Evolutionary conservation across 2,888 invertebrate species (phyloP), one percentile per base, ranked within the genome.

Genomic region (Nomada fucata): DNA sequence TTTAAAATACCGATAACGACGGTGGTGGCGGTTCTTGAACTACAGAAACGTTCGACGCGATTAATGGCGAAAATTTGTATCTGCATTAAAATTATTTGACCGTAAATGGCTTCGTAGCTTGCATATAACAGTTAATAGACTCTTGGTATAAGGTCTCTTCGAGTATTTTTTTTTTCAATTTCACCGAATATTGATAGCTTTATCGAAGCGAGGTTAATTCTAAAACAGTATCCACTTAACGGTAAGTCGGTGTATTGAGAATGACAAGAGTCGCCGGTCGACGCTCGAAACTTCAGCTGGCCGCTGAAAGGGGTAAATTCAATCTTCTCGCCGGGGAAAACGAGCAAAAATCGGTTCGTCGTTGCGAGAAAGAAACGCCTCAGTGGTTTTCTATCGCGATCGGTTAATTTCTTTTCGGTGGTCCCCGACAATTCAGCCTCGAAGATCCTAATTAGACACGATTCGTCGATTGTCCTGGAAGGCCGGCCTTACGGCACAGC

Each of bases 361-460:
- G 42, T 42, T 23, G 18, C 23, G 50, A 18, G 5, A 50, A 42
- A 60, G 18, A 23, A 53, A 52, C 61, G 52, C 60, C 29, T 23
- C 42, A 20, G 36, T 47, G 18, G 63, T 70, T 64, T 69, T 44
- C 18, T 55, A 57, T 57, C 44, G 47, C 57, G 47, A 47, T 65
- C 47, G 73, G 57, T 65, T 47, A 65, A 65, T 65, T 73, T 57
- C 55, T 29, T 59, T 47, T 15, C 44, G n/a, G 23, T 23, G 20
- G 70, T 26, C 47, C 20, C 29, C n/a, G 42, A 11, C 61, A 3
- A 13, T 18, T 53, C 52, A 11, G 18, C 26, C 15, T 15, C 20
- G 57, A 18, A 18, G 64, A n/a, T 61, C 61, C 63, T 77, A 71
- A 79, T 76, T 76, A 70, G 29, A 76, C 50, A 60, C 64, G 79